Base-by-base conservation (phyloP, 2,797 vertebrate species). In the Poecilia velifera region DNA sequence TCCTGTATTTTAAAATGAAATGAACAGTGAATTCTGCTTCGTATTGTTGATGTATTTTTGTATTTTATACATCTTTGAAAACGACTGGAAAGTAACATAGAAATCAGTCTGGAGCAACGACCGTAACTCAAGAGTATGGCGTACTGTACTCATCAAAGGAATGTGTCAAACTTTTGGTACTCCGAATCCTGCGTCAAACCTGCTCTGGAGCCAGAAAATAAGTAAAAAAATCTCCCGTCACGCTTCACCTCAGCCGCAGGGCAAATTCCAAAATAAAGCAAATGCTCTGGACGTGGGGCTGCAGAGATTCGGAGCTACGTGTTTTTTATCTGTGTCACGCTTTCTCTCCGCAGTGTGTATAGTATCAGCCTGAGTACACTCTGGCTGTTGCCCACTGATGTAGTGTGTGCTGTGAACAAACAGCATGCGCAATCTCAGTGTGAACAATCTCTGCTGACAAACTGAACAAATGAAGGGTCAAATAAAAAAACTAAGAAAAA, bases 311-410 rank as follows among this genome's bases (percentile, higher is more conserved):
- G 39, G 84, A 76, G 77, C 59, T 76, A 72, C 78, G 77, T 72
- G 84, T 90, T 89, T 89, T 86, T 81, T 79, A 84, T 76, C 73
- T 76, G 64, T 82, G 84, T 74, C 75, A 80, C 49, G 55, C 84
- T 76, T 53, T 81, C 64, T 53, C 72, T 59, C 83, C 28, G 77
- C 85, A 64, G 82, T 81, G 82, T 92, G 89, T 74, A n/a, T 47
- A 80, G 81, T 73, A 82, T 88, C 89, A 92, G 82, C 89, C 91
- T 92, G 91, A 88, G 89, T 77, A 92, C 89, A 94, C 91, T 89
- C 84, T 91, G 87, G 84, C 84, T 41, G 28, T 84, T 90, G 79
- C 89, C 92, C 90, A 88, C 87, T 22, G 77, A 88, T 89, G 88
- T 83, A 39, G 74, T 88, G 88, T 90, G 85, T 90, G 76, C 90